Evolutionary conservation across 64 coral and sea anemone species (phyloP), one percentile per base, ranked within the genome.

Genomic region (Exaiptasia diaphana): DNA sequence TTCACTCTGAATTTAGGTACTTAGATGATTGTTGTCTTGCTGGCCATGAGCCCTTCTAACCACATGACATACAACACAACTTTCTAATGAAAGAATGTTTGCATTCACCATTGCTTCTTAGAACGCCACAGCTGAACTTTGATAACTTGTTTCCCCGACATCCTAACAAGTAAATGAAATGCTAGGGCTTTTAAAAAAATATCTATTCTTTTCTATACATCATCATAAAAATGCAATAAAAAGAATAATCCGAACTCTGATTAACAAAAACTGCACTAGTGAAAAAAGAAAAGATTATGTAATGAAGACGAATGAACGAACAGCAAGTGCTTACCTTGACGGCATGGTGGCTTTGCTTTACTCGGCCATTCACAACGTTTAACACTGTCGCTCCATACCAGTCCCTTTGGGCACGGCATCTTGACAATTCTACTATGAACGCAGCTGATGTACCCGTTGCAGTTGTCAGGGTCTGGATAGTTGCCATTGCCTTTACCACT

Each of bases 281-380:
- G n/a, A n/a, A 15, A 46, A 46, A 7, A 46, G 15, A 6, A 6
- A 46, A 15, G 43, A 7, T 6, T 15, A 7, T 46, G 15, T 46
- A 46, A 6, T 46, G 43, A 7, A 7, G 5, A 46, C 15, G 43
- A 46, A 46, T 6, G 43, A 7, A 46, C 6, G 15, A 46, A 55
- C 52, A 55, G 52, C 18, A 15, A 23, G 52, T 0, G 6, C 57
- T 61, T 24, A 5, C 18, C 2, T 15, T 13, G 31, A 64, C 1
- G 1, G 38, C 61, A 65, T 35, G 61, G 28, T 20, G 61, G 30
- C 4, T 17, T 38, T 17, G 30, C 61, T 11, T 65, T 4, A 18
- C 32, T 65, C 20, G 61, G 61, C 61, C 61, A 65, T 20, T 65
- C 61, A 65, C 61, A 65, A 3, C 21, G 61, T 65, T 65, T 65